A percentile compares a stretch with the other conserved stretches of the same genome.
Evolutionary conservation across 1,140 invertebrate species (phyloP).

Genomic region (Drosophila kepulauana): DNA sequence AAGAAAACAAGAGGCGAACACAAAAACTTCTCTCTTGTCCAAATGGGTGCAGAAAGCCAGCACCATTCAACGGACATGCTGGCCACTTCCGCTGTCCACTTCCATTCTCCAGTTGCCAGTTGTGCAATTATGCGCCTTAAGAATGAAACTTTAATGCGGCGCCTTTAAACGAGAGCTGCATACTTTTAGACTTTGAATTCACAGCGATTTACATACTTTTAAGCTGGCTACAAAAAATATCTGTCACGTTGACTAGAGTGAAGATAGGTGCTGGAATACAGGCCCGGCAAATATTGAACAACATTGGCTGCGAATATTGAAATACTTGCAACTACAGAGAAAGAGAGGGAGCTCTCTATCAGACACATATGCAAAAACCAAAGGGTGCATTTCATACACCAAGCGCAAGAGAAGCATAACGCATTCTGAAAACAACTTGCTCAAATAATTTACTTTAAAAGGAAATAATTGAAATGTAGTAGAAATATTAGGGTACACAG

Average conservation of each 20-base stretch:
- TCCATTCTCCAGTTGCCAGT: not conserved
- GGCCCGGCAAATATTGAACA: conserved; percentile 69
- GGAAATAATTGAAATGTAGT: no score
- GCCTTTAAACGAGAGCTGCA: conserved; percentile 22
- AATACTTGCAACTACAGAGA: conserved; percentile 45
- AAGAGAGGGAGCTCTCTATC: not conserved
- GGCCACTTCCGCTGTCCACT: conserved; percentile 17
- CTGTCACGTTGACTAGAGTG: not conserved
- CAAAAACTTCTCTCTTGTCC: conserved; percentile 2
- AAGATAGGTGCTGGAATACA: conserved; percentile 7
- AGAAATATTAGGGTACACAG: no score
- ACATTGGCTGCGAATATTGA: conserved; percentile 74
- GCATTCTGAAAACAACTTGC: not conserved
- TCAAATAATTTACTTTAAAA: no score
- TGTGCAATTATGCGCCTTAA: not conserved
- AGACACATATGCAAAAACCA: conserved; percentile 18
- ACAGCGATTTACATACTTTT: conserved; percentile 42
- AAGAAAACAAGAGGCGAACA: conserved; percentile 17
- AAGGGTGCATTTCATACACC: not conserved
- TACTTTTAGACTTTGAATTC: conserved; percentile 37
- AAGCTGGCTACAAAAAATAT: conserved; percentile 11
- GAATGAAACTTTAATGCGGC: not conserved
- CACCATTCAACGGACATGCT: conserved; percentile 8
- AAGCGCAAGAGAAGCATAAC: not conserved
- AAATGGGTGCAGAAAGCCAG: not conserved